Percentiles rank a stretch among this genome's conserved stretches.
These are phyloP conservation scores for Apodemus sylvaticus DNA, from an alignment of 2,113 vertebrate genomes.

Conservation along the genomic window DNA sequence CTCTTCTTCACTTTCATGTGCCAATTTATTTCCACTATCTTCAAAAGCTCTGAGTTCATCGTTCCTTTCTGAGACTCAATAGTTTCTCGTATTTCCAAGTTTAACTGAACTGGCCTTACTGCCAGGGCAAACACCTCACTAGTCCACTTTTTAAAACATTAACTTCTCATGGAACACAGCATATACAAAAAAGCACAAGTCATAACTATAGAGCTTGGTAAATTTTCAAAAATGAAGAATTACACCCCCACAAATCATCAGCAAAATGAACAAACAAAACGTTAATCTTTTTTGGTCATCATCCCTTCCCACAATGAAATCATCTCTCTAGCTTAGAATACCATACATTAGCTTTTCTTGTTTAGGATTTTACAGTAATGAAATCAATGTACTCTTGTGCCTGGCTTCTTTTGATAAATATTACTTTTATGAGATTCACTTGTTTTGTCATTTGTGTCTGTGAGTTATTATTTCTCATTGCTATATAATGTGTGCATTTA, in stretches of 20 bases:
- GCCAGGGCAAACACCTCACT: neutral
- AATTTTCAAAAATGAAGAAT: neutral
- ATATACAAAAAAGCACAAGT: neutral
- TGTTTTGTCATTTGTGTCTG: neutral
- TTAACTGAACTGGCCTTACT: neutral
- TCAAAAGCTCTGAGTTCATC: neutral
- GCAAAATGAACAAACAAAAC: slow-evolving; percentile 15
- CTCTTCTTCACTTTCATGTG: neutral
- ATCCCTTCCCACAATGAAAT: neutral
- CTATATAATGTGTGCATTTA: neutral
- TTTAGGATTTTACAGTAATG: neutral
- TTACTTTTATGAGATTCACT: neutral
- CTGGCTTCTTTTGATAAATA: slow-evolving; percentile 16
- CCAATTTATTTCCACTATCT: neutral
- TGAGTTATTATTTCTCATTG: neutral
- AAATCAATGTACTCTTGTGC: neutral
- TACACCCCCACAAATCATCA: neutral
- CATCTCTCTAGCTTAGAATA: neutral
- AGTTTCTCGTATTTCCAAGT: neutral
- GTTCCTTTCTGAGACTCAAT: neutral
- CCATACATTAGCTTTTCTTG: neutral
- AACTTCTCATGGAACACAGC: neutral
- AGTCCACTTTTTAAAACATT: neutral
- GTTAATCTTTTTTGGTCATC: neutral
- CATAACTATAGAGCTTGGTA: neutral